Percentiles rank a stretch among this genome's conserved stretches.
Evolutionary conservation across 2,888 invertebrate species (phyloP).

Genomic region (Caradrina clavipalpis): DNA sequence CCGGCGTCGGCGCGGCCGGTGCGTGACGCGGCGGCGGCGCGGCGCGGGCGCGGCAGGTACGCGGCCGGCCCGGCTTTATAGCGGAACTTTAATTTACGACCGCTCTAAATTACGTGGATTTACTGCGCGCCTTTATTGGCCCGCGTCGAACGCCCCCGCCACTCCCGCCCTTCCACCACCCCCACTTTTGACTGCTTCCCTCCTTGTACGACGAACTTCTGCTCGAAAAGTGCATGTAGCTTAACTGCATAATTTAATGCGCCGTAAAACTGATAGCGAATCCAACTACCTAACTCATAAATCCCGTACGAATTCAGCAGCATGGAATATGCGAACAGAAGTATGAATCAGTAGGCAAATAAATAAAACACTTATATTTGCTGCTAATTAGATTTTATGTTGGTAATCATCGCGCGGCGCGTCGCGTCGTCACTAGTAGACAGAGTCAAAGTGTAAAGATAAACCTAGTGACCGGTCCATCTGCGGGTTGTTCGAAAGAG

Average conservation of each 20-base stretch:
- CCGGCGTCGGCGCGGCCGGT: slow-evolving; percentile 69
- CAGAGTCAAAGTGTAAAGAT: slow-evolving; percentile 57
- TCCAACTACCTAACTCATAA: slow-evolving; percentile 61
- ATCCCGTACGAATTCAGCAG: slow-evolving; percentile 60
- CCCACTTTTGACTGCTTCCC: slow-evolving; percentile 70
- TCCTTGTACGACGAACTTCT: slow-evolving; percentile 76
- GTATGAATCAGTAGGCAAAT: slow-evolving; percentile 60
- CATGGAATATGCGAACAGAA: slow-evolving; percentile 54
- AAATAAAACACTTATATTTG: slow-evolving; percentile 63
- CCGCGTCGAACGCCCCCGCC: slow-evolving; percentile 81
- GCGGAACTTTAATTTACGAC: slow-evolving; percentile 90
- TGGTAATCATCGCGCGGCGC: slow-evolving; percentile 36
- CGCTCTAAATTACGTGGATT: slow-evolving; percentile 91
- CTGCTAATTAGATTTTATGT: slow-evolving; percentile 64
- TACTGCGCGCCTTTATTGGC: slow-evolving; percentile 90
- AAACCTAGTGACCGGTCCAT: slow-evolving; percentile 54
- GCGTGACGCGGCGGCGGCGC: slow-evolving; percentile 68
- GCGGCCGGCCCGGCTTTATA: slow-evolving; percentile 85
- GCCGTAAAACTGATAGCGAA: slow-evolving; percentile 76
- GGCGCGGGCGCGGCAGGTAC: slow-evolving; percentile 84
- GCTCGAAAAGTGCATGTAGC: slow-evolving; percentile 75
- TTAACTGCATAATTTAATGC: slow-evolving; percentile 79
- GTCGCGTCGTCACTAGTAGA: slow-evolving; percentile 45
- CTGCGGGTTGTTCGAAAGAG: no score
- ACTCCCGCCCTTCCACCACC: slow-evolving; percentile 73